phyloP scores from a whole-genome alignment of 92 coral and sea anemone species.

The Porites divaricata region DNA sequence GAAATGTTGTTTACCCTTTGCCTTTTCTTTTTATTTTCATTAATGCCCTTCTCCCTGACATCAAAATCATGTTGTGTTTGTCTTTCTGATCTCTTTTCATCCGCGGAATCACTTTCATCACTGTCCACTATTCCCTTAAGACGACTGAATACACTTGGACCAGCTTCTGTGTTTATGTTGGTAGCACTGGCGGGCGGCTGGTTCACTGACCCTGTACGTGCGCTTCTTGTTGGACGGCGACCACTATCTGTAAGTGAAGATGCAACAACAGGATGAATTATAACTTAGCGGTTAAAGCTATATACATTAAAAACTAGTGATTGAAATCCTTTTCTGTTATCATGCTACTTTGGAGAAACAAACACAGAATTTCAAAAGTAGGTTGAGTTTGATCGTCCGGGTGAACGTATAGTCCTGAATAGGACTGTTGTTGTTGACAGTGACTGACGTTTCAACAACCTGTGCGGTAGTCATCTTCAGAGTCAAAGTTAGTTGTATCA shows the following conservation, averaged over 20 bases:
- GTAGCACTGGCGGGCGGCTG: background rate
- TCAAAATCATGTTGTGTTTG: background rate
- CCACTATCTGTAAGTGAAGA: background rate
- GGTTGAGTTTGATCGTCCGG: too few relatives aligned
- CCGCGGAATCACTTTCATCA: conserved; percentile 75
- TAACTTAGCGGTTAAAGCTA: background rate
- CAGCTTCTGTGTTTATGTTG: background rate
- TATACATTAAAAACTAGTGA: too few relatives aligned
- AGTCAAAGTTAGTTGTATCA: too few relatives aligned
- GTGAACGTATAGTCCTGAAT: too few relatives aligned
- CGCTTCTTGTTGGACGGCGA: conserved; percentile 32
- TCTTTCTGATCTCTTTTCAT: conserved; percentile 9
- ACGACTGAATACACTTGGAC: conserved; percentile 43
- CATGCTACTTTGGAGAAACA: too few relatives aligned
- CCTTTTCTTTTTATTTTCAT: conserved; percentile 37
- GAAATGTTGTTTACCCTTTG: conserved; percentile 19
- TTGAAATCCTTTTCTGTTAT: too few relatives aligned
- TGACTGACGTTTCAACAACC: too few relatives aligned
- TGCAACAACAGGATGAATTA: background rate
- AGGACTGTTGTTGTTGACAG: too few relatives aligned
- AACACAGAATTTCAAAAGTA: too few relatives aligned
- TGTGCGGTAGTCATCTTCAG: too few relatives aligned
- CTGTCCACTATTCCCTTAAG: conserved; percentile 92
- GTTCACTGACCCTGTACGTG: background rate
- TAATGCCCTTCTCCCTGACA: conserved; percentile 4